These are phyloP conservation scores for Eulemur mongoz DNA, from an alignment of 2,797 vertebrate species.

Conservation along the genomic window DNA sequence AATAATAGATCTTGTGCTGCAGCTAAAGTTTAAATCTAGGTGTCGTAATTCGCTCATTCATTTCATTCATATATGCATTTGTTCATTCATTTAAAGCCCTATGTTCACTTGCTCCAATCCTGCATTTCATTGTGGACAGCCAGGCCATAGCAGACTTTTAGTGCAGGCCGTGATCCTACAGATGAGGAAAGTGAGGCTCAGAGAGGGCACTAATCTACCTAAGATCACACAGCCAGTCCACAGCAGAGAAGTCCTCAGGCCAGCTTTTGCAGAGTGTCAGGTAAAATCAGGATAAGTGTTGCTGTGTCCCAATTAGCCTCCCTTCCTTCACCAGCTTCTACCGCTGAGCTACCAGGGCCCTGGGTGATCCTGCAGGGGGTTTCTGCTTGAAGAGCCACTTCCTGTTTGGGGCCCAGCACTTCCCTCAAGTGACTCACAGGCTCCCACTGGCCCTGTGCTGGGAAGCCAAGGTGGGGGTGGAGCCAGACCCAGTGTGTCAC, in stretches of 20 bases:
- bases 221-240: neutral
- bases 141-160: neutral
- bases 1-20: neutral
- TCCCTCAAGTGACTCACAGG: slow-evolving; percentile 65
- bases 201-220: neutral
- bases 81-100: neutral
- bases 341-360: neutral
- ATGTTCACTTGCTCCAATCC: neutral
- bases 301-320: neutral
- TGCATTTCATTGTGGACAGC: neutral
- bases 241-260: neutral
- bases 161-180: neutral
- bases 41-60: neutral
- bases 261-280: neutral
- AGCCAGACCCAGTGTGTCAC: neutral
- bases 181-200: neutral
- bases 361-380: neutral
- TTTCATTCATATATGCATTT: neutral
- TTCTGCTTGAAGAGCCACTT: slow-evolving; percentile 57
- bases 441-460: neutral
- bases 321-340: neutral
- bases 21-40: neutral
- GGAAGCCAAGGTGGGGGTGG: neutral
- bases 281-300: neutral
- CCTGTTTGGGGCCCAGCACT: slow-evolving; percentile 62